Conservation (phyloP, 2,888 invertebrate genomes). For the Uropetala carovei region DNA sequence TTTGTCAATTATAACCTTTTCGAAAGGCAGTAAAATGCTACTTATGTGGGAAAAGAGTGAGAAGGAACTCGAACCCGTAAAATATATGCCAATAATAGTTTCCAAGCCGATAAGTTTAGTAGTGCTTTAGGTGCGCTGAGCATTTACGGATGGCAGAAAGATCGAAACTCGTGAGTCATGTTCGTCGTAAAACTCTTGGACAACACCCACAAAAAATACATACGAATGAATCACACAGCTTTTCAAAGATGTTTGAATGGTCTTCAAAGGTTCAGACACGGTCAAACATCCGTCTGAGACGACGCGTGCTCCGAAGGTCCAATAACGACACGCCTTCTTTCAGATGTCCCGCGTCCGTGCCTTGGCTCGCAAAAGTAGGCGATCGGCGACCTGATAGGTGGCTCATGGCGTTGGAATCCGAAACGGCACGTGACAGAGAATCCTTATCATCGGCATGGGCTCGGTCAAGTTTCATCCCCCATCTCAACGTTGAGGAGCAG, state of each 20-base stretch:
- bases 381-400: constrained; percentile 20
- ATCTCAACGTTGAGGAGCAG: neutral
- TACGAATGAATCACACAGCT: neutral
- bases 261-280: neutral
- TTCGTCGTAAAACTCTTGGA: neutral
- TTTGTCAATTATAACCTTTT: too few species aligned
- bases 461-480: constrained; percentile 2
- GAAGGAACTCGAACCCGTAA: too few species aligned
- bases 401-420: constrained; percentile 9
- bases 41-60: too few species aligned
- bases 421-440: constrained; percentile 32
- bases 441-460: neutral
- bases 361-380: neutral
- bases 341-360: neutral
- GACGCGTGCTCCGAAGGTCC: constrained; percentile 14
- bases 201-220: neutral
- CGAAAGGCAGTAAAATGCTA: too few species aligned
- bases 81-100: too few species aligned
- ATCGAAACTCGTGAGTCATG: neutral
- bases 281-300: neutral
- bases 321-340: constrained; percentile 17
- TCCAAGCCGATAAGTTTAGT: too few species aligned
- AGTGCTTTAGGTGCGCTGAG: too few species aligned
- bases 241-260: neutral
- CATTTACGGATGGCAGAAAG: too few species aligned